phyloP scores from a whole-genome alignment of 2,797 vertebrate species.

The Phrynocephalus vlangalii region DNA sequence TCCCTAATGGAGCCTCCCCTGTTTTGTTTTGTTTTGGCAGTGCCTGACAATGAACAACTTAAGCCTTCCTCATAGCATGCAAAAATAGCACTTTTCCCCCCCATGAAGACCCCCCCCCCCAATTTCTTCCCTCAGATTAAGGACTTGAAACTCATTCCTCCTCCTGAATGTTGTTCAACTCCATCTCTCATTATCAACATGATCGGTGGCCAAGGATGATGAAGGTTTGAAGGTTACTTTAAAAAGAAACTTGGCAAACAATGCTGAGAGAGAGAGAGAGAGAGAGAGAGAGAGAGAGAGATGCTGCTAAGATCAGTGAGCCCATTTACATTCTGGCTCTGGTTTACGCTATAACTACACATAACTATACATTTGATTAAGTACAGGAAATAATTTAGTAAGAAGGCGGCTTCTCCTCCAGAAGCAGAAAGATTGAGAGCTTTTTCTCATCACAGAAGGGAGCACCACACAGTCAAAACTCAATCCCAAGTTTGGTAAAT shows the following conservation, averaged over 20 bases:
- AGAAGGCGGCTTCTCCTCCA: too few species aligned
- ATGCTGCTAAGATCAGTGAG: too few species aligned
- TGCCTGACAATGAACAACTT: neutral
- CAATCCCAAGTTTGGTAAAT: too few species aligned
- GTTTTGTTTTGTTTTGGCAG: neutral
- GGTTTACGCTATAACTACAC: too few species aligned
- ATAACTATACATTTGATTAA: too few species aligned
- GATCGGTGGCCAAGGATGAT: neutral
- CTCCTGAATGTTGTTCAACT: neutral
- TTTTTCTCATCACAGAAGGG: neutral
- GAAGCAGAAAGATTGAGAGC: too few species aligned
- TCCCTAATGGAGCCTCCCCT: neutral
- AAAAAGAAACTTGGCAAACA: neutral
- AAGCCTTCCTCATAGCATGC: neutral
- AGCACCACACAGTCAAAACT: neutral
- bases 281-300: too few species aligned
- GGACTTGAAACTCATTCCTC: neutral
- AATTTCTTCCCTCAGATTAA: neutral
- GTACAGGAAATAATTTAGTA: too few species aligned
- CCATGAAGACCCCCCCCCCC: neutral
- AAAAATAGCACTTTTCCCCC: neutral
- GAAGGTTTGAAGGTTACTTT: neutral
- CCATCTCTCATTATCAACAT: neutral
- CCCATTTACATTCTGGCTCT: too few species aligned
- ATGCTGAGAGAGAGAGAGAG: too few species aligned